Evolutionary conservation across 2,888 invertebrate genomes (phyloP), one percentile per base, ranked within the genome.

Genomic region (Diogma glabrata): DNA sequence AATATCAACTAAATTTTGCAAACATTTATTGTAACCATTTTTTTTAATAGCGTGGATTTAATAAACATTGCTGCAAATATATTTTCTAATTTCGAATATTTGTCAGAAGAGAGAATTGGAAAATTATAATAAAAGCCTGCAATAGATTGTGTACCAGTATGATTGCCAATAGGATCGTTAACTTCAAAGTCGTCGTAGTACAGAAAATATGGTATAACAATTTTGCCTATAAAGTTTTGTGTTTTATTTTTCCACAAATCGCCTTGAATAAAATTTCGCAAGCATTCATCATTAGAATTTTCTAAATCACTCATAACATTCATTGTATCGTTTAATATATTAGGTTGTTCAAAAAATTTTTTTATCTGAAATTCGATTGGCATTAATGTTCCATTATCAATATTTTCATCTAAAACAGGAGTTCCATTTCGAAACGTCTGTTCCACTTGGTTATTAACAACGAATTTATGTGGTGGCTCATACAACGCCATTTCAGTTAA

Each of bases 301-400:
- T 16, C 19, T 10, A 46, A 38, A 43, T 48, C 38, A 24, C 36
- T 28, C 16, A 51, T 49, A 43, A 49, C 49, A 40, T 38, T 30
- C 43, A 54, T 28, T n/a, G 23, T 40, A 50, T 40, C 43, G 36
- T 47, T 17, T 16, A 47, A 49, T 28, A 53, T 51, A 46, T 43
- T 40, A 22, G 53, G 45, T 19, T 47, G 50, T 45, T 55, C 55
- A 47, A 55, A 51, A 51, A 49, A 52, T 20, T 51, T 52, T 47
- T 55, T 52, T 47, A 55, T 53, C 52, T 55, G 55, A 48, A 55
- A 55, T 28, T 47, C 45, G 45, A 55, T 53, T 45, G 53, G 52
- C 47, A 49, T 48, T 49, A 55, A 52, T 4, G 47, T 50, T 24
- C 53, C 52, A 49, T 53, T 51, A 50, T 47, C 47, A 40, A 49